phyloP scores from a whole-genome alignment of 1,140 invertebrate species.

The Diorhabda elongata region DNA sequence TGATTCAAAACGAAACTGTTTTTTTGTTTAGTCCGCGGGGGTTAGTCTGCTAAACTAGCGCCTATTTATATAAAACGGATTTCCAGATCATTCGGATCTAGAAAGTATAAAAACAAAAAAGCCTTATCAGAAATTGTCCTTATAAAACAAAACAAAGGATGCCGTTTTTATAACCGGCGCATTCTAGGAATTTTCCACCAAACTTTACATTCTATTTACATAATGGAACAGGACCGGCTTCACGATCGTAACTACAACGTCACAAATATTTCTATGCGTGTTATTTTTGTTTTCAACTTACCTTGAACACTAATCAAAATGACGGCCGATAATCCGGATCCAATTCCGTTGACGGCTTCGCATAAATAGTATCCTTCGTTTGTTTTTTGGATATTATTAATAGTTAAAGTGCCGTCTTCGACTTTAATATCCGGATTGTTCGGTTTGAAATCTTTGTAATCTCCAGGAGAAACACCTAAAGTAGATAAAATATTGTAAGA shows the following conservation, averaged over 20 bases:
- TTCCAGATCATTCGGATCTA: too few species aligned
- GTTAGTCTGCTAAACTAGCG: too few species aligned
- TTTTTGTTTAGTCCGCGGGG: too few species aligned
- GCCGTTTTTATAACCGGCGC: not conserved
- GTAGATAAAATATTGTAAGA: not conserved
- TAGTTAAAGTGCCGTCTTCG: constrained; percentile 83
- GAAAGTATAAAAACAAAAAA: too few species aligned
- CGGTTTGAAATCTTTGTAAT: constrained; percentile 87
- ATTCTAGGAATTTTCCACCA: too few species aligned
- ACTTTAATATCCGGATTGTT: constrained; percentile 85
- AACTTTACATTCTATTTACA: too few species aligned
- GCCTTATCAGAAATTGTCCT: too few species aligned
- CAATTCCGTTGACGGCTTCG: constrained; percentile 93
- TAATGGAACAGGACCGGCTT: too few species aligned
- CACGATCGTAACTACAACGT: too few species aligned
- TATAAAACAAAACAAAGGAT: not conserved
- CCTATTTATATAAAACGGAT: too few species aligned
- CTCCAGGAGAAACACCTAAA: constrained; percentile 79
- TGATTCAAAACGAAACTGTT: too few species aligned
- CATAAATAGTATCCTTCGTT: constrained; percentile 95
- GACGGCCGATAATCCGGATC: constrained; percentile 87
- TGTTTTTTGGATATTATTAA: constrained; percentile 85
- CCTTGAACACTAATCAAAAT: constrained; percentile 90
- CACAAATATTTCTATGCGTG: too few species aligned
- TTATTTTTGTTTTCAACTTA: constrained; percentile 44